Evolutionary conservation across 2,113 vertebrate genomes (phyloP).

Genomic region (Lamprotornis superbus): DNA sequence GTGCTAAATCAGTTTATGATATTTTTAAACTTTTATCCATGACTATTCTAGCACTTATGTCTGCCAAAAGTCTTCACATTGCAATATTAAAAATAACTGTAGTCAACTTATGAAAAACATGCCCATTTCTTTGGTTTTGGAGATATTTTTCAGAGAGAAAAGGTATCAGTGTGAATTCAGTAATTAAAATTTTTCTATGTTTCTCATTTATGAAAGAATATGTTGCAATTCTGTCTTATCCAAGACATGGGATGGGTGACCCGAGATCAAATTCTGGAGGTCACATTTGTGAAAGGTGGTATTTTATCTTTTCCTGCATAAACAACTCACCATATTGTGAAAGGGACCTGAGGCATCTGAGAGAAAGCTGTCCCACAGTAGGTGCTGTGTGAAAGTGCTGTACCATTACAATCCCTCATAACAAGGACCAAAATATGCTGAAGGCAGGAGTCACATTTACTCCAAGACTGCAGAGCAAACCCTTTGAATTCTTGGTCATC

Average conservation of each 20-base stretch:
- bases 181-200: neutral
- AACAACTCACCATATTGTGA: neutral
- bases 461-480: neutral
- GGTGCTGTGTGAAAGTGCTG: neutral
- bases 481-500: neutral
- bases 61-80: neutral
- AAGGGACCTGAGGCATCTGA: neutral
- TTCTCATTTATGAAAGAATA: neutral
- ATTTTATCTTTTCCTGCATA: neutral
- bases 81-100: neutral
- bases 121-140: neutral
- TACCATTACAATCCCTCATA: neutral
- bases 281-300: neutral
- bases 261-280: neutral
- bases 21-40: neutral
- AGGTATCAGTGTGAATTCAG: neutral
- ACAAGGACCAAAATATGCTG: neutral
- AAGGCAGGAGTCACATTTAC: neutral
- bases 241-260: neutral
- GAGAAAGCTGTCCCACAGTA: neutral
- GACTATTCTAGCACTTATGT: neutral
- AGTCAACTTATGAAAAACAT: neutral
- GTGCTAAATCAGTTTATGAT: neutral
- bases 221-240: neutral
- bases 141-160: neutral